Percentiles rank a stretch among this genome's conserved stretches.
Evolutionary conservation across 2,113 vertebrate genomes (phyloP).

Genomic region (Miniopterus natalensis): DNA sequence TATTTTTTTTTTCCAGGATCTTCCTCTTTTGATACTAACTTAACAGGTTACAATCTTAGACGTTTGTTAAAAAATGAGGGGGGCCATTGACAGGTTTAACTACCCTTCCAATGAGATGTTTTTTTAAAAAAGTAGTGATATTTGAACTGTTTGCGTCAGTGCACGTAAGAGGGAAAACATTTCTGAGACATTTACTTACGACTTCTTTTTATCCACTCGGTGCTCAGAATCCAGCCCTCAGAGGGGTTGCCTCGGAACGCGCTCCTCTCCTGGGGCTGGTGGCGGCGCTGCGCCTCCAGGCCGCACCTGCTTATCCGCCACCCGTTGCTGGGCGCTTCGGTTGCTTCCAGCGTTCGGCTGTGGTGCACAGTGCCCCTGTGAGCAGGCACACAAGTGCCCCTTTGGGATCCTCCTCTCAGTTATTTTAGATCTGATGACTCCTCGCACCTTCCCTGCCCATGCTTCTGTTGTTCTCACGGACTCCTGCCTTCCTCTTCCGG

Average conservation of each 20-base stretch:
- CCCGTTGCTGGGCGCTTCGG: background rate
- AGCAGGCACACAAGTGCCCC: background rate
- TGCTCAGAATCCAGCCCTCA: background rate
- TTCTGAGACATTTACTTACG: background rate
- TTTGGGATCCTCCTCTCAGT: background rate
- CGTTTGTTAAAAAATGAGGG: background rate
- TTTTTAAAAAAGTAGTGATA: background rate
- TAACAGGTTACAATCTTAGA: background rate
- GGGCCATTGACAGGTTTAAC: background rate
- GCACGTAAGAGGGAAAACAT: background rate
- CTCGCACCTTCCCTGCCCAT: background rate
- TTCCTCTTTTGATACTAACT: background rate
- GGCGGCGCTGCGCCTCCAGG: fast-evolving
- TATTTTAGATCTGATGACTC: background rate
- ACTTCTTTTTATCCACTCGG: background rate
- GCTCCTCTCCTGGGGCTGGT: background rate
- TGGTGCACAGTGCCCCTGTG: background rate
- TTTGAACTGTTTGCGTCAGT: background rate
- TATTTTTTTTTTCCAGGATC: background rate
- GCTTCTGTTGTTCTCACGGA: background rate
- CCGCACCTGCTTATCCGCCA: background rate
- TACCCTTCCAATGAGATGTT: background rate
- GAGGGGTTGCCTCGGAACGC: background rate
- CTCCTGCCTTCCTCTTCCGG: background rate
- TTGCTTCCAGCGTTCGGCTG: background rate